Evolutionary conservation across 2,797 vertebrate species (phyloP).

Genomic region (Oreortyx pictus): DNA sequence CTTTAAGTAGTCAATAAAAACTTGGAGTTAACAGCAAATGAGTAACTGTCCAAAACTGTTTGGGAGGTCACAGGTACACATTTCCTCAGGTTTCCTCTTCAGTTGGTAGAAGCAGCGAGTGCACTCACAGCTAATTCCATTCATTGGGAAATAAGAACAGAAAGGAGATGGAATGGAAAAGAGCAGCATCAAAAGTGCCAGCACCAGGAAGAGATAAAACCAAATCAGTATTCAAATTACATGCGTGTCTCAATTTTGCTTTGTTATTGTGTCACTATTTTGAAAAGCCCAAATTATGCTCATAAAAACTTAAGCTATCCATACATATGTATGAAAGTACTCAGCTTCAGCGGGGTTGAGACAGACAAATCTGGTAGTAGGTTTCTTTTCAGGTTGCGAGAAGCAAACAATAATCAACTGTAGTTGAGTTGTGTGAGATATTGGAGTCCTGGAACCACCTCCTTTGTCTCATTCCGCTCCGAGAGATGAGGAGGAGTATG

Average conservation of each 20-base stretch:
- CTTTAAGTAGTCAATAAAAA: not conserved
- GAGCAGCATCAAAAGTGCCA: conserved; percentile 73
- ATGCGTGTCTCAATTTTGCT: conserved; percentile 79
- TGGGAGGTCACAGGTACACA: not conserved
- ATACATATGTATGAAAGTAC: conserved; percentile 81
- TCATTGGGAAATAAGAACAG: conserved; percentile 52
- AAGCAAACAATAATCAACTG: conserved; percentile 73
- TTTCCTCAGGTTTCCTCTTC: not conserved
- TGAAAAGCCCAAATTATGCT: conserved; percentile 84
- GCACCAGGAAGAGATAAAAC: conserved; percentile 65
- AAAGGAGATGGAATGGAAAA: conserved; percentile 64
- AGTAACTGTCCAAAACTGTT: not conserved
- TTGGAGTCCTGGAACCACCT: conserved; percentile 43
- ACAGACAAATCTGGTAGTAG: conserved; percentile 70
- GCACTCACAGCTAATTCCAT: conserved; percentile 33
- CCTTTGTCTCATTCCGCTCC: conserved; percentile 40
- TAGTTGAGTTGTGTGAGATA: conserved; percentile 61
- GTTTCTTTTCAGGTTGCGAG: conserved; percentile 64
- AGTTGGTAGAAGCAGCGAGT: not conserved
- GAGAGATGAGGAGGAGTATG: not conserved
- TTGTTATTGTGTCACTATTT: conserved; percentile 83
- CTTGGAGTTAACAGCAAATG: not conserved
- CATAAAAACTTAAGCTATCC: conserved; percentile 79
- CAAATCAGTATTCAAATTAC: conserved; percentile 79
- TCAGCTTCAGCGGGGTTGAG: conserved; percentile 64